phyloP scores from a whole-genome alignment of 2,113 vertebrate species.

The Varanus salvator region DNA sequence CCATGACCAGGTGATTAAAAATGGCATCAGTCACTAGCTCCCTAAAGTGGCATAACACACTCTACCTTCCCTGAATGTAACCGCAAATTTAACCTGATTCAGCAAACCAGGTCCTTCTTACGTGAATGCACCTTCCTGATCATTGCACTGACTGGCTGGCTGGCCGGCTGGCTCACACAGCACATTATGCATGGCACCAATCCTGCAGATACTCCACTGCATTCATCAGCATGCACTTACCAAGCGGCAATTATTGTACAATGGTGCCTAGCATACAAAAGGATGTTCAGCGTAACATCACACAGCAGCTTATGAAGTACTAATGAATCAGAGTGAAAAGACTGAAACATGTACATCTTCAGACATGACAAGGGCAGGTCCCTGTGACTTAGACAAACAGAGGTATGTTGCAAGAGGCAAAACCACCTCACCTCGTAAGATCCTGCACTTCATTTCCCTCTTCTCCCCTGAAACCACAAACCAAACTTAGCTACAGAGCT shows the following conservation, averaged over 20 bases:
- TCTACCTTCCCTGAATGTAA: neutral
- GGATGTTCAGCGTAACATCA: too few species aligned
- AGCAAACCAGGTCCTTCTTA: neutral
- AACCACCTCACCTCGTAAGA: neutral
- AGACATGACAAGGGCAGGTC: neutral
- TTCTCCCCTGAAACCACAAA: neutral
- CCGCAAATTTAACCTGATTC: too few species aligned
- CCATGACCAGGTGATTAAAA: neutral
- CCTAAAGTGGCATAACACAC: neutral
- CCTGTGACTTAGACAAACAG: neutral
- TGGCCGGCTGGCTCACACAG: too few species aligned
- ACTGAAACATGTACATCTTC: neutral
- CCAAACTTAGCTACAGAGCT: neutral
- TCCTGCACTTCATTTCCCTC: neutral
- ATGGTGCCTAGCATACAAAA: too few species aligned
- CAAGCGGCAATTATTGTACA: too few species aligned
- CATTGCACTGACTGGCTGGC: too few species aligned
- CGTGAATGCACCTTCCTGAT: too few species aligned
- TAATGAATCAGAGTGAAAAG: neutral
- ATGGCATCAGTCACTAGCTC: neutral
- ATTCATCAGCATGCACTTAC: too few species aligned
- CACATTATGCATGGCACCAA: too few species aligned
- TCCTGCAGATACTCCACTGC: too few species aligned
- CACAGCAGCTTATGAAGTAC: too few species aligned
- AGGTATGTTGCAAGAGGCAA: neutral